Conservation (phyloP, 2,113 vertebrate genomes). For the Uria aalge region DNA sequence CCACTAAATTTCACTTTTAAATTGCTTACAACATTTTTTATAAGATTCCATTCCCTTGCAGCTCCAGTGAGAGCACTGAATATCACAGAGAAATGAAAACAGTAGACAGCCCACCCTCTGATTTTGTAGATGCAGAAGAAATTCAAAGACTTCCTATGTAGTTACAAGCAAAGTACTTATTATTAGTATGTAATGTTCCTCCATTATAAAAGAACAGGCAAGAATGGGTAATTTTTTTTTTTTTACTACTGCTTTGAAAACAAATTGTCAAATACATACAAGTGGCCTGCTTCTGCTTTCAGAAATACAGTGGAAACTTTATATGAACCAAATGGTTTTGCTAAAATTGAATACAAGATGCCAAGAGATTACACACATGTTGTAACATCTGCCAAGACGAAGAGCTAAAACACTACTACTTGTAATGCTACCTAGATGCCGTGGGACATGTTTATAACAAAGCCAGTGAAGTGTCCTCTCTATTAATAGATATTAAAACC, state of each 20-base stretch:
- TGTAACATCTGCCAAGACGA: not conserved
- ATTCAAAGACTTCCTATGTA: not conserved
- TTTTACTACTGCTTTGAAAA: not conserved
- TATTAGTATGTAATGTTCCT: not conserved
- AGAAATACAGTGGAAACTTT: not conserved
- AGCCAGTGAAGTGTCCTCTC: not conserved
- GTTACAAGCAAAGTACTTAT: not conserved
- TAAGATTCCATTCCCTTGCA: not conserved
- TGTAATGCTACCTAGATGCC: not conserved
- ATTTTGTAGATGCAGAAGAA: not conserved
- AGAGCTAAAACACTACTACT: not conserved
- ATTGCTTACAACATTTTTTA: rapidly evolving
- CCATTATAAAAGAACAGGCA: not conserved
- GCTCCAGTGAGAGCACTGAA: not conserved
- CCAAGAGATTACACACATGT: not conserved
- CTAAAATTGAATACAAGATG: not conserved
- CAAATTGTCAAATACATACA: not conserved
- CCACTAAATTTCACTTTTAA: not conserved
- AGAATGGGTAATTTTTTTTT: not conserved
- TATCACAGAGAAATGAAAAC: not conserved
- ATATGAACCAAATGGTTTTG: not conserved
- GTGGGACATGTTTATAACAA: not conserved
- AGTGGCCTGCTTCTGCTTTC: not conserved
- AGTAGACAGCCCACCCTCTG: not conserved
- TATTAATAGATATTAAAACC: not conserved